Evolutionary conservation across 1,140 invertebrate genomes (phyloP).

Genomic region (Rhysida immarginata): DNA sequence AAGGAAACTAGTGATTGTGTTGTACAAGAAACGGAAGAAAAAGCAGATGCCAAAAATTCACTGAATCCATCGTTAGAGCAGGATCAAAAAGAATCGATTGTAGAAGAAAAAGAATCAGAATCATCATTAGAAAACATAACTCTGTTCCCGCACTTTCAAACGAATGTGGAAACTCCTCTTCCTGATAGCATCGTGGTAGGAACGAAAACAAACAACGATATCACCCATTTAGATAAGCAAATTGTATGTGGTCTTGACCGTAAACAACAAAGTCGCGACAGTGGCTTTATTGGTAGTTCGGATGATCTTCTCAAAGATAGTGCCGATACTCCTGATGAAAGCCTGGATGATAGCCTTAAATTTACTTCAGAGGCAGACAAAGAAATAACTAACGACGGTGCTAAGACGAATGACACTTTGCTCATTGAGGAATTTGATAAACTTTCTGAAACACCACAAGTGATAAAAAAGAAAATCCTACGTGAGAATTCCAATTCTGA

Average conservation of each 20-base stretch:
- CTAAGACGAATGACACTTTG: conserved; percentile 15
- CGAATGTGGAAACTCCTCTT: background rate
- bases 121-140: background rate
- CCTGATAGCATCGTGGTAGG: background rate
- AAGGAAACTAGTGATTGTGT: too few species aligned
- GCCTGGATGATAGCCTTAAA: background rate
- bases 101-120: background rate
- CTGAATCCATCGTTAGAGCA: background rate
- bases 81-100: background rate
- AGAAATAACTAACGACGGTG: conserved; percentile 14
- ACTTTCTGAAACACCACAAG: conserved; percentile 4
- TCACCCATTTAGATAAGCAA: background rate
- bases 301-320: conserved; percentile 56
- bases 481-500: conserved; percentile 10
- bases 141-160: background rate
- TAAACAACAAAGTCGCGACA: conserved; percentile 66
- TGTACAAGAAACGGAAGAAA: background rate
- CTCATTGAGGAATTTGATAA: background rate
- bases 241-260: conserved; percentile 4
- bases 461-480: background rate
- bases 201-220: background rate
- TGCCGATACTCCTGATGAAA: conserved; percentile 8
- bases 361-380: conserved; percentile 4
- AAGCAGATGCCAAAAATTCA: background rate
- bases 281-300: conserved; percentile 72